Evolutionary conservation across 2,888 invertebrate genomes (phyloP).

Genomic region (Cataglyphis cursor): DNA sequence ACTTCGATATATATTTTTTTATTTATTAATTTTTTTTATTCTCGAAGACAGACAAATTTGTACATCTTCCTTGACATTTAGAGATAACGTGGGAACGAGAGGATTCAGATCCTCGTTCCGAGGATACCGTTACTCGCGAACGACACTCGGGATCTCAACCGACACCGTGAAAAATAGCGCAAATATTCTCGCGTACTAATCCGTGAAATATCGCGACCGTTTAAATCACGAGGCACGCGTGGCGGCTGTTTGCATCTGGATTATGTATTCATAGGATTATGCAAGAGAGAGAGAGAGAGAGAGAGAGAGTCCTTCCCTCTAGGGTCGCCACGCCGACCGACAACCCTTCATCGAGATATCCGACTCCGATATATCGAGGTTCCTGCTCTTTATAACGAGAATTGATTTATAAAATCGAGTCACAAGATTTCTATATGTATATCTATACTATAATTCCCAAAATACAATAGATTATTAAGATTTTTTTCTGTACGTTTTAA

Average conservation of each 20-base stretch:
- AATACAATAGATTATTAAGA: not conserved
- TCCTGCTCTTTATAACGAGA: not conserved
- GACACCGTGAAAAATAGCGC: slow-evolving; percentile 79
- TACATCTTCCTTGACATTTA: not conserved
- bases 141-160: slow-evolving; percentile 40
- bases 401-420: slow-evolving; percentile 38
- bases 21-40: not conserved
- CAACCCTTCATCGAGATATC: slow-evolving; percentile 72
- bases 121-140: slow-evolving; percentile 57
- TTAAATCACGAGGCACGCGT: slow-evolving; percentile 82
- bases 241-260: slow-evolving; percentile 85
- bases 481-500: not conserved
- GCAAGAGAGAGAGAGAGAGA: not conserved
- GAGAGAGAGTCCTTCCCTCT: slow-evolving; percentile 18
- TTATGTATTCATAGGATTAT: slow-evolving; percentile 86
- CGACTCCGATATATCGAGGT: slow-evolving; percentile 25
- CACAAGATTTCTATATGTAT: not conserved
- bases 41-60: not conserved
- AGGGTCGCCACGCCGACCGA: slow-evolving; percentile 54
- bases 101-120: slow-evolving; percentile 38
- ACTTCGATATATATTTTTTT: not conserved
- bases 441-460: not conserved
- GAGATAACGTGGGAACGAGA: slow-evolving; percentile 25
- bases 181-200: slow-evolving; percentile 79
- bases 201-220: slow-evolving; percentile 86